Percentiles rank a stretch among this genome's conserved stretches.
Conservation (phyloP, 2,113 vertebrate species). For the Ploceus nigricollis region DNA sequence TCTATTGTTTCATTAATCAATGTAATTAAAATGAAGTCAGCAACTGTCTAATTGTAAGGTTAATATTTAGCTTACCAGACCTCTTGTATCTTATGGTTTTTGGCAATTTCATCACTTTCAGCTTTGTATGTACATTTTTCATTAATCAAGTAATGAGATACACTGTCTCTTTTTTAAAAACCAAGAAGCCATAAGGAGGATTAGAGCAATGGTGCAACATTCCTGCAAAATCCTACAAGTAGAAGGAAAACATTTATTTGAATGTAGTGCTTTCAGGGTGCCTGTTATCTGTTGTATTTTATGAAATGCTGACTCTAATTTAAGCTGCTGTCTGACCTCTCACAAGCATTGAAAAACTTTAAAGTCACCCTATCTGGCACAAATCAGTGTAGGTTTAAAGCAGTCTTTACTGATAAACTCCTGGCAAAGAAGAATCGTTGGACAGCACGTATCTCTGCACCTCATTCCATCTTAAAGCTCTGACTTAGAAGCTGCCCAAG, state of each 20-base stretch:
- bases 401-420: neutral
- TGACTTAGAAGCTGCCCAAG: neutral
- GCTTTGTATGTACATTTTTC: neutral
- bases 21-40: neutral
- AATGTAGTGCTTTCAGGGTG: neutral
- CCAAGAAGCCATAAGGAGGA: neutral
- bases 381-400: neutral
- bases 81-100: neutral
- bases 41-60: neutral
- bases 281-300: neutral
- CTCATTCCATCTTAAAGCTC: neutral
- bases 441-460: neutral
- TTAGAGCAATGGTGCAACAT: neutral
- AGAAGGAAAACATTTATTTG: neutral
- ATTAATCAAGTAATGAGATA: neutral
- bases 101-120: neutral
- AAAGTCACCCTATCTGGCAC: neutral
- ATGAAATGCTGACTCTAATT: neutral
- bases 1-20: neutral
- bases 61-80: neutral
- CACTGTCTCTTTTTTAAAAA: neutral
- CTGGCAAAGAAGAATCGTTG: neutral
- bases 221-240: neutral
- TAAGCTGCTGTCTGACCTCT: neutral
- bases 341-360: neutral